Base-by-base conservation (phyloP, 2,797 vertebrate genomes). In the Gallinago solitaria region DNA sequence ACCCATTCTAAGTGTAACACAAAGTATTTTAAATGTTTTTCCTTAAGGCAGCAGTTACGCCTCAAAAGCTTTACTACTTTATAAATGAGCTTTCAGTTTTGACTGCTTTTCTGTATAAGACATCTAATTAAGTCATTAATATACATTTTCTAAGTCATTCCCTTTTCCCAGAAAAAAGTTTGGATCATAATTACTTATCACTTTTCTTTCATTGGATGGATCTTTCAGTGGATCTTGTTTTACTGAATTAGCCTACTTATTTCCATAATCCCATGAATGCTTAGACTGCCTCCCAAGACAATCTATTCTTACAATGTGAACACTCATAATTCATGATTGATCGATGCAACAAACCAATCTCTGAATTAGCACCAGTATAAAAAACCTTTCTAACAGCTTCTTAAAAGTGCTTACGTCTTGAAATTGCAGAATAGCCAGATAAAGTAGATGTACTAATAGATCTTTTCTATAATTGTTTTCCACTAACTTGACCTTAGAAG, bases 61-160 rank as follows among this genome's bases (percentile, higher is more conserved):
- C 84, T 64, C 53, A 54, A 61, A 71, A 89, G 78, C 15, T 75
- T 94, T 69, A 75, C 45, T 92, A 65, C 45, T 82, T 89, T 88
- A 39, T 89, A 79, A 88, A 87, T 60, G 45, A 93, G n/a, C 25
- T 95, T 75, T 93, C 37, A 45, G 33, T 80, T 87, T 69, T 91
- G 60, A 92, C 47, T 67, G 25, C 10, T 45, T 80, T 88, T 74
- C 37, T 59, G 28, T 45, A 59, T 37, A 90, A 39, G 30, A 37
- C 27, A 67, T n/a, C 41, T 90, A 93, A 87, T 77, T 56, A 94
- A 82, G 12, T 91, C 15, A 89, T 88, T 89, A 95, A 60, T 73
- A 88, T 43, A 70, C 12, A 75, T 96, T 88, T 96, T 71, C 51
- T 87, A 39, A 89, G 69, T 86, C 15, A 59, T 78, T 85, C 85